Evolutionary conservation across 2,888 invertebrate genomes (phyloP).

Genomic region (Drosophila sordidapex): DNA sequence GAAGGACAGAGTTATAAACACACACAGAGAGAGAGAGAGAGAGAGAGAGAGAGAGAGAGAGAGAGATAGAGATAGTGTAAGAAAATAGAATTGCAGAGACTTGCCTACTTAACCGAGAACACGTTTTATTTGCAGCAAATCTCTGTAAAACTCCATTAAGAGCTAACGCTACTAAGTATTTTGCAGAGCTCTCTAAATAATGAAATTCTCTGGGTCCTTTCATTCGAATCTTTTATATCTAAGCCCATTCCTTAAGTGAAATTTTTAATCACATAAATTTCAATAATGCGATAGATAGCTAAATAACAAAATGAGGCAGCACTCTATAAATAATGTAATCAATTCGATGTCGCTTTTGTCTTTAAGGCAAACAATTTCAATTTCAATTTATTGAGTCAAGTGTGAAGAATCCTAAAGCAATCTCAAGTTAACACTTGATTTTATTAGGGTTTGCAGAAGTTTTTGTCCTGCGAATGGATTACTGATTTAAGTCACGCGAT

Average conservation of each 20-base stretch:
- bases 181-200: conserved; percentile 4
- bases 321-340: background rate
- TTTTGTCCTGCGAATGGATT: background rate
- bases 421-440: background rate
- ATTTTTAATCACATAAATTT: background rate
- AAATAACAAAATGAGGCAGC: background rate
- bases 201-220: background rate
- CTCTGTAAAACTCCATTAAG: background rate
- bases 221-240: background rate
- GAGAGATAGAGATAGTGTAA: background rate
- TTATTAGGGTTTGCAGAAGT: background rate
- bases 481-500: background rate
- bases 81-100: background rate
- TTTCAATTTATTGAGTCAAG: background rate
- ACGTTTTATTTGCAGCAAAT: background rate
- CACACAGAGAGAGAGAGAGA: too few species aligned
- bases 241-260: background rate
- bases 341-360: background rate
- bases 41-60: background rate
- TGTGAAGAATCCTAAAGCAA: background rate
- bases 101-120: background rate
- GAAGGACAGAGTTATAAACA: background rate
- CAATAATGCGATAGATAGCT: background rate
- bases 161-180: background rate
- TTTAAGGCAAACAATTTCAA: background rate